These are phyloP conservation scores for Chironomus tentans DNA, from an alignment of 2,888 invertebrate species.

Conservation along the genomic window DNA sequence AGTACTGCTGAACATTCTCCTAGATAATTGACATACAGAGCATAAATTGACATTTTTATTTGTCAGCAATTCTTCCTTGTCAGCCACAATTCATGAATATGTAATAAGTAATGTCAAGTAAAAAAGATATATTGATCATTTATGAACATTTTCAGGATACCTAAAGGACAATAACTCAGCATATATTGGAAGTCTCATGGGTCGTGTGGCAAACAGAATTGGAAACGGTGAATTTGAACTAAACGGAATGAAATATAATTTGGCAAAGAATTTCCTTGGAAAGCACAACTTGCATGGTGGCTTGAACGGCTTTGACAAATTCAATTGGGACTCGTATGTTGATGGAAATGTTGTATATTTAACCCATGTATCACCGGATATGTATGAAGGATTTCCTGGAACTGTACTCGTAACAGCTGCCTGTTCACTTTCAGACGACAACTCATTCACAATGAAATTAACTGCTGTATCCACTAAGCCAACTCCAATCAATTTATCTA, in stretches of 20 bases:
- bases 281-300: conserved; percentile 53
- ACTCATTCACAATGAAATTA: conserved; percentile 66
- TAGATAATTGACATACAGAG: too few relatives aligned
- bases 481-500: conserved; percentile 79
- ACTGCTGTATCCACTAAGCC: conserved; percentile 65
- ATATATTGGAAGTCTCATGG: conserved; percentile 53
- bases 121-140: neutral
- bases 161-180: conserved; percentile 36
- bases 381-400: conserved; percentile 86
- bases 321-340: conserved; percentile 36
- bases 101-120: too few relatives aligned
- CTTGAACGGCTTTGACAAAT: conserved; percentile 47
- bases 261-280: conserved; percentile 45
- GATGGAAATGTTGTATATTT: conserved; percentile 48
- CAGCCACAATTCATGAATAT: too few relatives aligned
- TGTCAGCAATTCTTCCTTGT: too few relatives aligned
- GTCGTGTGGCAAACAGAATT: conserved; percentile 52
- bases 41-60: too few relatives aligned
- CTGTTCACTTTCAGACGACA: conserved; percentile 63
- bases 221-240: conserved; percentile 45
- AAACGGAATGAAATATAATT: conserved; percentile 43
- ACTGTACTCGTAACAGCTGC: conserved; percentile 59
- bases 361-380: conserved; percentile 65
- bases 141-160: conserved; percentile 36
- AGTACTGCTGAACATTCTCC: too few relatives aligned